These are phyloP conservation scores for Lasiurus borealis DNA, from an alignment of 2,113 vertebrate genomes.

Conservation along the genomic window DNA sequence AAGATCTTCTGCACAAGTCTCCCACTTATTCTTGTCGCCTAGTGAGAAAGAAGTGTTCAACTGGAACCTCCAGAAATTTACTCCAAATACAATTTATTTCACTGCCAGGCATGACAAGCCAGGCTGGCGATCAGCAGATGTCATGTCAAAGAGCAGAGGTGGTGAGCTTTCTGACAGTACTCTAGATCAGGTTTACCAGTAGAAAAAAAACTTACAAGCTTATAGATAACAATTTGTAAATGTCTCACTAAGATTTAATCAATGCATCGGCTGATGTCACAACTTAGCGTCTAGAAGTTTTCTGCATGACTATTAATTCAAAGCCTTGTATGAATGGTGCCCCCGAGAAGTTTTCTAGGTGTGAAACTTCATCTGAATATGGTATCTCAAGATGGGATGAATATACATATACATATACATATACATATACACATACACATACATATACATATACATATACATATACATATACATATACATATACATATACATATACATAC, in stretches of 20 bases:
- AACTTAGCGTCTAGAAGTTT: too few relatives aligned
- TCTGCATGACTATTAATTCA: too few relatives aligned
- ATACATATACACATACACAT: too few relatives aligned
- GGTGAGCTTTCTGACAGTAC: too few relatives aligned
- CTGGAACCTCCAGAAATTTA: background rate
- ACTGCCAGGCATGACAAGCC: background rate
- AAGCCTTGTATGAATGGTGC: too few relatives aligned
- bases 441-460: too few relatives aligned
- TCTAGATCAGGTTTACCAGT: background rate
- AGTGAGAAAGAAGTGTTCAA: background rate
- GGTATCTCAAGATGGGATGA: background rate
- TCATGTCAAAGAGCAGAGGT: background rate
- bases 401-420: too few relatives aligned
- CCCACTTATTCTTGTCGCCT: background rate
- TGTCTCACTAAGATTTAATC: constrained; percentile 7
- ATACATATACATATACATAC: background rate
- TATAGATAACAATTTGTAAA: background rate
- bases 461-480: background rate
- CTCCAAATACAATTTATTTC: background rate
- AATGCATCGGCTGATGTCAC: too few relatives aligned
- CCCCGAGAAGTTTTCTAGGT: background rate
- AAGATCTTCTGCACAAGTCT: background rate
- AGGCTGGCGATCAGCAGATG: background rate
- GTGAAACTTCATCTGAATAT: constrained; percentile 42
- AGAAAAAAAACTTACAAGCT: constrained; percentile 10